Evolutionary conservation across 2,888 invertebrate genomes (phyloP).

Genomic region (Pammene aurita): DNA sequence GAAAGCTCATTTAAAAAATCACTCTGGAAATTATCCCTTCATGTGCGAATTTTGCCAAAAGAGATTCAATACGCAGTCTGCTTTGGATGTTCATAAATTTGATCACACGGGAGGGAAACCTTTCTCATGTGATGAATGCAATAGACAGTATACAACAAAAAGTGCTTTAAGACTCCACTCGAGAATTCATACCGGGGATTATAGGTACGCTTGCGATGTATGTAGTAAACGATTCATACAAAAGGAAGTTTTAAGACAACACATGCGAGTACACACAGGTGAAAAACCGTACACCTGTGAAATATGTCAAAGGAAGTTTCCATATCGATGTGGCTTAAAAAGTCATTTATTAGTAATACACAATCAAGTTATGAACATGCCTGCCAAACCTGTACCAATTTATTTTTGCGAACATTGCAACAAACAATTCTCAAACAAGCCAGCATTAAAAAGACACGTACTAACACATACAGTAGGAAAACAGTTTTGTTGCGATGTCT

Average conservation of each 20-base stretch:
- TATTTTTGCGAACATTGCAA: slow-evolving; percentile 3
- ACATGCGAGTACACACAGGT: slow-evolving; percentile 6
- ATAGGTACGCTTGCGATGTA: slow-evolving; percentile 3
- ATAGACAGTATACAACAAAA: slow-evolving; percentile 3
- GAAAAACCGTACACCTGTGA: slow-evolving; percentile 9
- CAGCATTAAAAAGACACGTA: slow-evolving; percentile 3
- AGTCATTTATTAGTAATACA: slow-evolving; percentile 16
- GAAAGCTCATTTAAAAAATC: slow-evolving; percentile 1
- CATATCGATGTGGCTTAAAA: slow-evolving; percentile 7
- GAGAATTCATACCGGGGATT: slow-evolving; percentile 6
- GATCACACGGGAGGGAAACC: slow-evolving; percentile 5
- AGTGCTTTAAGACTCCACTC: slow-evolving; percentile 10
- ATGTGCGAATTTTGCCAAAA: neutral
- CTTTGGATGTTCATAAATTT: neutral
- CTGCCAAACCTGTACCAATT: neutral
- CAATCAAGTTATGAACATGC: slow-evolving; percentile 2
- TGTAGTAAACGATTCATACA: slow-evolving; percentile 2
- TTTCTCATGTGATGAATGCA: neutral
- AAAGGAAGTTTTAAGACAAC: slow-evolving; percentile 2
- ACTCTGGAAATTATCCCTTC: slow-evolving; percentile 6
- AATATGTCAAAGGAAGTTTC: slow-evolving; percentile 6
- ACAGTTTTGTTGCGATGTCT: slow-evolving; percentile 8
- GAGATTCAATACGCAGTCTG: slow-evolving; percentile 8
- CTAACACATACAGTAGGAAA: slow-evolving; percentile 2
- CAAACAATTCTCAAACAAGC: slow-evolving; percentile 4